A percentile compares a stretch with the other conserved stretches of the same genome.
Evolutionary conservation across 2,797 vertebrate species (phyloP).

Genomic region (Chiroxiphia lanceolata): DNA sequence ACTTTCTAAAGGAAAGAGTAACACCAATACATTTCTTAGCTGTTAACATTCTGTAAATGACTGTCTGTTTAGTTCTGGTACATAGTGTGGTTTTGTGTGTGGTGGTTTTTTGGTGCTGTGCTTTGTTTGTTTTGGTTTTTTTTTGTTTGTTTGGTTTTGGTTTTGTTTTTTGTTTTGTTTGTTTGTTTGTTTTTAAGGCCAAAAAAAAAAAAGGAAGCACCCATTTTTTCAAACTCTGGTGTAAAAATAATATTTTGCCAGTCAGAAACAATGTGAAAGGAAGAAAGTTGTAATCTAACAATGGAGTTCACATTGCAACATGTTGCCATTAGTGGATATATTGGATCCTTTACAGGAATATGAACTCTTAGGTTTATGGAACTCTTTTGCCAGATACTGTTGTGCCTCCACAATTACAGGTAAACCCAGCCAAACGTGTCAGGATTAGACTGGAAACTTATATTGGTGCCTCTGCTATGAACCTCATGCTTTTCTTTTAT

Average conservation of each 20-base stretch:
- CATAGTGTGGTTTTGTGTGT: neutral
- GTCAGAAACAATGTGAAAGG: neutral
- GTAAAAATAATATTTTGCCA: neutral
- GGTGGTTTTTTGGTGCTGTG: neutral
- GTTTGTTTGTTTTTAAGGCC: neutral
- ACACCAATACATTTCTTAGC: neutral
- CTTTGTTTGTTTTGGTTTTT: neutral
- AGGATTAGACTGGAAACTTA: neutral
- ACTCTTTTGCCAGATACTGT: neutral
- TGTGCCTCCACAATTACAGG: neutral
- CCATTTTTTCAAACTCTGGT: neutral
- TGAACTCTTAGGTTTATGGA: neutral
- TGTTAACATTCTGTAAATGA: neutral
- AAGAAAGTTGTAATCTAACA: neutral
- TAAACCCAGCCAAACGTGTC: neutral
- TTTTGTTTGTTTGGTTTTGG: neutral
- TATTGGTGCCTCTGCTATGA: neutral
- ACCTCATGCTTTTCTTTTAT: neutral
- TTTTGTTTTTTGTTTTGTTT: neutral
- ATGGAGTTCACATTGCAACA: fast-evolving
- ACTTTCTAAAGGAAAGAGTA: neutral
- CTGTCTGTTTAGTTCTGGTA: neutral
- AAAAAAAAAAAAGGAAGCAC: neutral
- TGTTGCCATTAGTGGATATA: neutral
- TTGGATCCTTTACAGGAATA: neutral